Conservation (phyloP, 35 echinoderm and acorn worm species). For the Eucidaris tribuloides region DNA sequence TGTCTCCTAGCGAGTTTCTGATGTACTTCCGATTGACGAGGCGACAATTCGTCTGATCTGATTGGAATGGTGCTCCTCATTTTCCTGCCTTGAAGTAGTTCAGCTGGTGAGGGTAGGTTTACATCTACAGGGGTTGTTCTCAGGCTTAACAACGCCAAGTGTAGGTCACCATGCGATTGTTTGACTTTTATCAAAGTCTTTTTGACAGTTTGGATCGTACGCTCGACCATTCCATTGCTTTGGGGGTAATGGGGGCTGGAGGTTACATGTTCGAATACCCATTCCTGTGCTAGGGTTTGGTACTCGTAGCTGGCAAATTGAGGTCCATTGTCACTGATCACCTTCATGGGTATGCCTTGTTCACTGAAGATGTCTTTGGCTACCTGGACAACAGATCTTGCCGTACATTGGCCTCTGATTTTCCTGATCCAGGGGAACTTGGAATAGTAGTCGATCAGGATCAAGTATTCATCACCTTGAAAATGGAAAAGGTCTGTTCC, state of each 20-base stretch:
- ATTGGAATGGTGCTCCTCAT: conserved; percentile 34
- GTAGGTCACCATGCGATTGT: no score
- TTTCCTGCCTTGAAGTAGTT: conserved; percentile 31
- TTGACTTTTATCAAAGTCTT: conserved; percentile 18
- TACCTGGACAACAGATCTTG: conserved; percentile 18
- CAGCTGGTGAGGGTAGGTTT: neutral
- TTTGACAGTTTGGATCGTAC: conserved; percentile 61
- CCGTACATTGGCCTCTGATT: conserved; percentile 28
- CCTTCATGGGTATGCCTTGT: conserved; percentile 55
- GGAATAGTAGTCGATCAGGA: conserved; percentile 53
- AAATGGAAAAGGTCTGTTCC: conserved; percentile 56
- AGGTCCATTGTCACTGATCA: conserved; percentile 63
- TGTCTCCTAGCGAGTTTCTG: no score
- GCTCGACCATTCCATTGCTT: conserved; percentile 59
- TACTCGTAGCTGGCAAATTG: conserved; percentile 46
- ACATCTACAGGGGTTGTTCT: neutral
- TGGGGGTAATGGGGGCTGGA: conserved; percentile 48
- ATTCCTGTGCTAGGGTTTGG: conserved; percentile 12
- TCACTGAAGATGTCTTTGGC: conserved; percentile 78
- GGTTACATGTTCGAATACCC: conserved; percentile 55
- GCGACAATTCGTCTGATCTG: no score
- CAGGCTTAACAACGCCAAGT: no score
- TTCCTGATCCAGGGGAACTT: conserved; percentile 35
- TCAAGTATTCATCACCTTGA: conserved; percentile 49
- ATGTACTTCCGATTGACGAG: no score